Conservation (phyloP, 92 coral and sea anemone genomes). For the Anthopleura xanthogrammica region DNA sequence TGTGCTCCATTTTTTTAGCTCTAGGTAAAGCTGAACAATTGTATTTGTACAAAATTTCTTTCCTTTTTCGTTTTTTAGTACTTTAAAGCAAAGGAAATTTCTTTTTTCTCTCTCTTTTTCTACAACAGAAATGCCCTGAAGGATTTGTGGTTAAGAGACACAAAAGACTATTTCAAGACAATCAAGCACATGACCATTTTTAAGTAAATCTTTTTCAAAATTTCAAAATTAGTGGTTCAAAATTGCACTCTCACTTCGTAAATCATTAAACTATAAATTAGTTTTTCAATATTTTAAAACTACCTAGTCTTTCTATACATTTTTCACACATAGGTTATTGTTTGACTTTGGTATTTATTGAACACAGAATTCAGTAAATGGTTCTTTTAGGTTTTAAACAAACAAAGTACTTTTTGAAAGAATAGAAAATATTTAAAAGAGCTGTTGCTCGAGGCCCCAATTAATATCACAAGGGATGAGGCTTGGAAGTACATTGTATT, state of each 20-base stretch:
- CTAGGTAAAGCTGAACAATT: neutral
- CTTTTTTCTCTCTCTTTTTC: neutral
- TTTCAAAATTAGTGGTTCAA: constrained; percentile 9
- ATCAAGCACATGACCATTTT: constrained; percentile 16
- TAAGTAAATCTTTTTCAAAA: constrained; percentile 9
- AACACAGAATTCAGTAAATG: constrained; percentile 10
- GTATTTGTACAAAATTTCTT: constrained; percentile 9
- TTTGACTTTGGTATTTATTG: constrained; percentile 10
- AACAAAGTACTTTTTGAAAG: constrained; percentile 13
- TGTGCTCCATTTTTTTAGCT: neutral
- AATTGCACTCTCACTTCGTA: neutral
- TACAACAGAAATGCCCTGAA: constrained; percentile 23
- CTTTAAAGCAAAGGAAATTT: neutral
- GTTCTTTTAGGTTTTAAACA: constrained; percentile 20
- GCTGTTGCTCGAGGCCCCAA: constrained; percentile 22
- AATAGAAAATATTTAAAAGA: neutral
- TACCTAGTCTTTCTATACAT: neutral
- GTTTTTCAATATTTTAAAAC: neutral
- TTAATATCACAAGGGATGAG: constrained; percentile 6
- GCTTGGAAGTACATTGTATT: neutral
- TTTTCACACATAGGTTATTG: neutral
- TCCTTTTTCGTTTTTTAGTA: neutral
- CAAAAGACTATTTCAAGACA: constrained; percentile 11
- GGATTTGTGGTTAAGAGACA: constrained; percentile 18
- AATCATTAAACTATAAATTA: neutral